Percentiles rank a stretch among this genome's conserved stretches.
phyloP scores from a whole-genome alignment of 2,888 invertebrate genomes.

The Pedicia rivosa region DNA sequence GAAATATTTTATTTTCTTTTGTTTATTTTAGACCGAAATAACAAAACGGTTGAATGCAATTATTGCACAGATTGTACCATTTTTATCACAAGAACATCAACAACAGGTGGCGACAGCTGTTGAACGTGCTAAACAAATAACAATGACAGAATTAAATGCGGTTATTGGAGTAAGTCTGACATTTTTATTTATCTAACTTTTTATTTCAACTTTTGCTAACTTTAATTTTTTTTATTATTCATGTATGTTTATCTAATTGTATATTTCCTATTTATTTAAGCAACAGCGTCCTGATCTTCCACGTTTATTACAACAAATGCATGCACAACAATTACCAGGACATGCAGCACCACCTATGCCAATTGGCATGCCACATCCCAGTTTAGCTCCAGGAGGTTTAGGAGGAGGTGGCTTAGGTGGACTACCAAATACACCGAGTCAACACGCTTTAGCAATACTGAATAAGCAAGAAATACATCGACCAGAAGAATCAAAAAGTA shows the following conservation, averaged over 20 bases:
- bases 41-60: slow-evolving; percentile 87
- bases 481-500: slow-evolving; percentile 57
- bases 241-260: background rate
- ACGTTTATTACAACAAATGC: slow-evolving; percentile 79
- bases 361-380: slow-evolving; percentile 48
- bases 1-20: slow-evolving; percentile 12
- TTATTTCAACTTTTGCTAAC: background rate
- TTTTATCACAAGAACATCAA: slow-evolving; percentile 80
- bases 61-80: slow-evolving; percentile 85
- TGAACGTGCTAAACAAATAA: slow-evolving; percentile 88
- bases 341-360: slow-evolving; percentile 57
- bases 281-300: slow-evolving; percentile 76
- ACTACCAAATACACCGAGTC: slow-evolving; percentile 47
- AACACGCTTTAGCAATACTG: slow-evolving; percentile 61
- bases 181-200: background rate
- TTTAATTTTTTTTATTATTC: background rate
- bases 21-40: slow-evolving; percentile 74
- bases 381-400: slow-evolving; percentile 29
- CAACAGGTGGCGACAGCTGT: slow-evolving; percentile 87
- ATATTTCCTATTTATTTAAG: slow-evolving; percentile 33
- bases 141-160: slow-evolving; percentile 85
- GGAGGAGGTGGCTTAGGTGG: slow-evolving; percentile 43
- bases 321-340: slow-evolving; percentile 66
- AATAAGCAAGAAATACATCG: slow-evolving; percentile 65
- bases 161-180: slow-evolving; percentile 72